Evolutionary conservation across 2,797 vertebrate genomes (phyloP).

Genomic region (Anabas testudineus): DNA sequence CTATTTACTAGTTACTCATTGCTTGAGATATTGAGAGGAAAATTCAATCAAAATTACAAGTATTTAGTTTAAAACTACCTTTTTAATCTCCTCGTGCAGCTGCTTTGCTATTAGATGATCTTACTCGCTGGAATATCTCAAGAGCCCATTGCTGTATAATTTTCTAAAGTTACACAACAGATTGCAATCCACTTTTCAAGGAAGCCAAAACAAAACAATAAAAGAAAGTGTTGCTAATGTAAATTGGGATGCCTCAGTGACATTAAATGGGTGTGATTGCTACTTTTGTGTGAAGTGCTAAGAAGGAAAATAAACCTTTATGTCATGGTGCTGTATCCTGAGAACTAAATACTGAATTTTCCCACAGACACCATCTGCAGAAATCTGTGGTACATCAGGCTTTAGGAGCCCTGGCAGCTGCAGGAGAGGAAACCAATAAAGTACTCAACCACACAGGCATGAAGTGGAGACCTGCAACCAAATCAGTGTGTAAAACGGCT

Average conservation of each 20-base stretch:
- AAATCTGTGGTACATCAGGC: slow-evolving; percentile 69
- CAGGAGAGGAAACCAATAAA: slow-evolving; percentile 44
- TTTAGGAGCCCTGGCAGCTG: slow-evolving; percentile 54
- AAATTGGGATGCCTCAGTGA: neutral
- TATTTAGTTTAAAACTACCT: slow-evolving; percentile 13
- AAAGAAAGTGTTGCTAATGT: neutral
- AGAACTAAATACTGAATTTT: slow-evolving; percentile 35
- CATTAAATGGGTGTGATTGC: neutral
- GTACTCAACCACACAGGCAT: slow-evolving; percentile 70
- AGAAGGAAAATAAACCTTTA: neutral
- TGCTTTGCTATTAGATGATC: neutral
- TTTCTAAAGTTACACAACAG: neutral
- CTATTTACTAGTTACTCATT: slow-evolving; percentile 17
- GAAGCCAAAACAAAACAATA: neutral
- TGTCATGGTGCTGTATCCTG: neutral
- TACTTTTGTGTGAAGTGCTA: neutral
- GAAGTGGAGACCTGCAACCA: slow-evolving; percentile 84
- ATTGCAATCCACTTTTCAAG: neutral
- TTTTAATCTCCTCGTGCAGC: neutral
- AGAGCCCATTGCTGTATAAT: neutral
- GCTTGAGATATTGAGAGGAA: too few species aligned
- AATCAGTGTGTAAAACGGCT: slow-evolving; percentile 87
- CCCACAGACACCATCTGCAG: slow-evolving; percentile 70
- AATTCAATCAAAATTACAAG: neutral
- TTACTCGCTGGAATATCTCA: neutral